Evolutionary conservation across 2,888 invertebrate genomes (phyloP).

Genomic region (Mythimna vitellina): DNA sequence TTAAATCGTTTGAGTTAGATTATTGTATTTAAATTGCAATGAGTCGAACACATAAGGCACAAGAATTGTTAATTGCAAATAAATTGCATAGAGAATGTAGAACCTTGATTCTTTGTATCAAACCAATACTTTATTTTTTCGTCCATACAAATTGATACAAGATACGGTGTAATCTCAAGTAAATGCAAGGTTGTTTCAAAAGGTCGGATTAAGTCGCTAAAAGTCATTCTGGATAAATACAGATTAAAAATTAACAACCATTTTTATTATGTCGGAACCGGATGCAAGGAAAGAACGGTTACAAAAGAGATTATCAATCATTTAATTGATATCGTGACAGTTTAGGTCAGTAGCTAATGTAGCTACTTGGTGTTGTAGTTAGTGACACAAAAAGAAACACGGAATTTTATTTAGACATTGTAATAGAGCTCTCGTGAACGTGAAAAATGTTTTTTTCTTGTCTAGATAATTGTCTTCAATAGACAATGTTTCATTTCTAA

Average conservation of each 20-base stretch:
- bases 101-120: slow-evolving; percentile 44
- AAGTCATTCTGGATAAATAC: slow-evolving; percentile 53
- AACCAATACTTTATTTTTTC: slow-evolving; percentile 18
- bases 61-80: slow-evolving; percentile 12
- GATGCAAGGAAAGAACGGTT: slow-evolving; percentile 51
- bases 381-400: not conserved
- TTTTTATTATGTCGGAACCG: slow-evolving; percentile 56
- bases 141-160: slow-evolving; percentile 22
- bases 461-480: no score
- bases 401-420: not conserved
- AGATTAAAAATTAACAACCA: slow-evolving; percentile 43
- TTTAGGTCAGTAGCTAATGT: slow-evolving; percentile 30
- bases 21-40: slow-evolving; percentile 11
- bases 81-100: slow-evolving; percentile 26
- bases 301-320: slow-evolving; percentile 29
- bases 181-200: slow-evolving; percentile 66
- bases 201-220: slow-evolving; percentile 63
- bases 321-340: slow-evolving; percentile 38
- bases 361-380: not conserved
- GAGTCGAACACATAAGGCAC: slow-evolving; percentile 1
- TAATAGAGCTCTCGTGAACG: not conserved
- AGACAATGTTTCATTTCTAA: not conserved
- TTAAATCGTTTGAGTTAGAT: not conserved
- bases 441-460: not conserved
- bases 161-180: slow-evolving; percentile 56